phyloP scores from a whole-genome alignment of 2,113 vertebrate species.

The Girardinichthys multiradiatus region DNA sequence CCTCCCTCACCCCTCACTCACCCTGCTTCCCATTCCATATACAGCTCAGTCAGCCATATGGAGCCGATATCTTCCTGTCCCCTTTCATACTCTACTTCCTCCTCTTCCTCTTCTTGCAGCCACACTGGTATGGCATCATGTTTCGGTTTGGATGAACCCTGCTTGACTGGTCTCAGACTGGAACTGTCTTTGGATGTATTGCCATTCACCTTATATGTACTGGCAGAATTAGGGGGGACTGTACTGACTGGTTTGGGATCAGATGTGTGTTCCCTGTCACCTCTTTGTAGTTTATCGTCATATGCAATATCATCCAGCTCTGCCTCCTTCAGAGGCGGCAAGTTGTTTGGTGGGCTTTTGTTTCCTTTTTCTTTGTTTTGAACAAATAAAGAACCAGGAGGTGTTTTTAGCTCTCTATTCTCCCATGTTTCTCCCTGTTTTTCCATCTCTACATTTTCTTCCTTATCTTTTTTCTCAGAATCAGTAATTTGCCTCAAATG shows the following conservation, averaged over 20 bases:
- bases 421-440: background rate
- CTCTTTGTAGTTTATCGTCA: conserved; percentile 35
- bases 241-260: conserved; percentile 5
- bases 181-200: conserved; percentile 7
- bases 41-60: conserved; percentile 77
- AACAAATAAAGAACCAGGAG: background rate
- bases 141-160: conserved; percentile 16
- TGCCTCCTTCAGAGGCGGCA: conserved; percentile 52
- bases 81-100: conserved; percentile 75
- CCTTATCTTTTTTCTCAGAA: background rate
- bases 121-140: conserved; percentile 57
- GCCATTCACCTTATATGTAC: conserved; percentile 5
- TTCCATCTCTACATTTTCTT: background rate
- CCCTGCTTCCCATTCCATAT: conserved; percentile 73
- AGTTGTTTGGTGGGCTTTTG: conserved; percentile 1
- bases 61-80: conserved; percentile 79
- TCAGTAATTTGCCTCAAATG: no score
- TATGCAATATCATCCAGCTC: conserved; percentile 59
- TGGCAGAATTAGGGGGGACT: background rate
- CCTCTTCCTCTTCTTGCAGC: conserved; percentile 59
- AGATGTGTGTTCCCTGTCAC: conserved; percentile 16
- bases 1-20: conserved; percentile 60
- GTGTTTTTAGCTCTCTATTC: background rate
- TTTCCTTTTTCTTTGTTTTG: conserved; percentile 10
- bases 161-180: conserved; percentile 20